phyloP scores from a whole-genome alignment of 1,140 invertebrate genomes.

The Choristoneura fumiferana region DNA sequence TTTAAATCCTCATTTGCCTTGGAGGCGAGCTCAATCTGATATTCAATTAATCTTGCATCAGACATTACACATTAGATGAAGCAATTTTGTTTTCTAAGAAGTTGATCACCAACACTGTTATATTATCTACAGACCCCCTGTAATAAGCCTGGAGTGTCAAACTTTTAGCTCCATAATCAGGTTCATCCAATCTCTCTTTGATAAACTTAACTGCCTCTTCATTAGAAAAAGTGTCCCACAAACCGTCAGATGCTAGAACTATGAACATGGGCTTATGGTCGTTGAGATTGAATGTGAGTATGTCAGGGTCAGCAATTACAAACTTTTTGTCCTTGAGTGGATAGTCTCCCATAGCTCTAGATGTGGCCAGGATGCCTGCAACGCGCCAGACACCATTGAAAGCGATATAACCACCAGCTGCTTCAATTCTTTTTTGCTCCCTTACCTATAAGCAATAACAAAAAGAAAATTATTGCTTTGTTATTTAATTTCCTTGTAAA shows the following conservation, averaged over 20 bases:
- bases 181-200: constrained; percentile 89
- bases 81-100: constrained; percentile 82
- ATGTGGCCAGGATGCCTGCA: constrained; percentile 96
- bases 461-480: constrained; percentile 14
- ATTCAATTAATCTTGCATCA: too few relatives aligned
- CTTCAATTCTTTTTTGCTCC: constrained; percentile 92
- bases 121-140: constrained; percentile 96
- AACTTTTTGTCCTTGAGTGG: constrained; percentile 96
- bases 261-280: constrained; percentile 93
- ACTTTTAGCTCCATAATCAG: constrained; percentile 93
- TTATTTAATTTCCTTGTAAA: not conserved
- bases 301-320: constrained; percentile 96
- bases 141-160: constrained; percentile 94
- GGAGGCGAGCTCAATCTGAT: too few relatives aligned
- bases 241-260: constrained; percentile 95
- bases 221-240: constrained; percentile 97
- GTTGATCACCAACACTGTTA: constrained; percentile 95
- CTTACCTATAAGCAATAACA: constrained; percentile 80
- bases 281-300: constrained; percentile 93
- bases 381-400: constrained; percentile 98
- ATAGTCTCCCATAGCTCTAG: constrained; percentile 95
- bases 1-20: too few relatives aligned
- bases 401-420: constrained; percentile 95
- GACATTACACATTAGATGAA: constrained; percentile 15
- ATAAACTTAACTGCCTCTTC: constrained; percentile 95